Evolutionary conservation across 2,797 vertebrate species (phyloP), one percentile per base, ranked within the genome.

Genomic region (Melanotaenia maccullochi): DNA sequence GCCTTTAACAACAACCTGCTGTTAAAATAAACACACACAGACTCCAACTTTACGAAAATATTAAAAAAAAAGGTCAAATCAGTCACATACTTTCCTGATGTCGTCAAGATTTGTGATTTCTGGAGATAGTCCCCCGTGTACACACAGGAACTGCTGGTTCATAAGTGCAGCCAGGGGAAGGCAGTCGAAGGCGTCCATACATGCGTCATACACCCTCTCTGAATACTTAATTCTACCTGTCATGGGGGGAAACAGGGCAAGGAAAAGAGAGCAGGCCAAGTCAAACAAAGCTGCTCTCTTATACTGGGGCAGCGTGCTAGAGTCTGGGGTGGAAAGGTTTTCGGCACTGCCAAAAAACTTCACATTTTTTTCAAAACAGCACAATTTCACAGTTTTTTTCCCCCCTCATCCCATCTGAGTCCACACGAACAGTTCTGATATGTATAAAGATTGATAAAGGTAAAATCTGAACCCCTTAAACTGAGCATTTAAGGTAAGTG

Each of bases 141-240:
- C 97, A 87, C 97, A 99, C 86, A 99, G 94, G 93, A 99, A 99
- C 81, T 99, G 98, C 89, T 99, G 98, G 93, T 99, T 99, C 98
- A 99, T 99, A 91, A 99, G 95, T 63, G 98, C 98, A 59, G 98
- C 97, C 96, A 99, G 87, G 13, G 98, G 98, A 90, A 99, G 97
- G 96, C 98, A 99, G 95, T 99, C 98, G 0, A 99, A 99, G 94
- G 98, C 97, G 83, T 99, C 98, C 98, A 99, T 99, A 89, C 98
- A 99, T 85, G 97, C 96, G 38, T 99, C 97, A 81, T 99, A 99
- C 70, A 99, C 96, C 60, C 96, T 94, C 93, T 99, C 98, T 76
- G 97, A 99, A 95, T 99, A 99, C 95, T 99, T 99, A 94, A 99
- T 99, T 97, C 97, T 98, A 98, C 98, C 98, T 99, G 94, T 93